Conservation (phyloP, 2,888 invertebrate species). For the Parascotia fuliginaria region DNA sequence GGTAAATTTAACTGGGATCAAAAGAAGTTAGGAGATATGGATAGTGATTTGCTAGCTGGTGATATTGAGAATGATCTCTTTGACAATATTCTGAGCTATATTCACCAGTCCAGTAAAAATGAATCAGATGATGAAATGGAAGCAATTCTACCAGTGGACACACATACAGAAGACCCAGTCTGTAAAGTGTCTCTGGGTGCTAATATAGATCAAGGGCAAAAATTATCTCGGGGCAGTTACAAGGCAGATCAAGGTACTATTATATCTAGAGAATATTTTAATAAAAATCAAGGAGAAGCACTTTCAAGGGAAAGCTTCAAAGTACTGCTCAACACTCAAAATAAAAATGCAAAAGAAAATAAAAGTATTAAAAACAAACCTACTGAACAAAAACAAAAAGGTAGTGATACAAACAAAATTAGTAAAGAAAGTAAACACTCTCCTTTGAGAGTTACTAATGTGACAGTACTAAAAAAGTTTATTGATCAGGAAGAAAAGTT, state of each 20-base stretch:
- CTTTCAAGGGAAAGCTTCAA: slow-evolving; percentile 33
- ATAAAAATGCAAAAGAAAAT: slow-evolving; percentile 23
- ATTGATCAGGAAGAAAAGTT: slow-evolving; percentile 66
- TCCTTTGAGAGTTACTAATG: slow-evolving; percentile 59
- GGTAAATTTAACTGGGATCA: slow-evolving; percentile 71
- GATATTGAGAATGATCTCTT: slow-evolving; percentile 57
- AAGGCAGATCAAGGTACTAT: neutral
- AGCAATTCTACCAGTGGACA: slow-evolving; percentile 13
- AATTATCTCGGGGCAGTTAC: neutral
- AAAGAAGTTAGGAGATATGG: slow-evolving; percentile 53
- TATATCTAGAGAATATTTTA: slow-evolving; percentile 1
- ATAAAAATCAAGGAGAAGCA: neutral
- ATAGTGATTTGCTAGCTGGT: slow-evolving; percentile 50
- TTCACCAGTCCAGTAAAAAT: slow-evolving; percentile 60
- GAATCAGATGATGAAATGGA: slow-evolving; percentile 23
- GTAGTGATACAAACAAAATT: slow-evolving; percentile 7
- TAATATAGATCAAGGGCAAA: slow-evolving; percentile 27
- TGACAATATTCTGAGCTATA: slow-evolving; percentile 68
- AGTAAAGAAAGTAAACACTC: slow-evolving; percentile 45
- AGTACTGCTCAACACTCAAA: slow-evolving; percentile 15
- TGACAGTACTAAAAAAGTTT: slow-evolving; percentile 59
- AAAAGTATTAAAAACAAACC: slow-evolving; percentile 42
- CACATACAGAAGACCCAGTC: slow-evolving; percentile 1
- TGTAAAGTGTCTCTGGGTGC: neutral
- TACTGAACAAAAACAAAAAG: neutral